These are phyloP conservation scores for Conus ventricosus DNA, from an alignment of 1,140 invertebrate genomes.

Conservation along the genomic window DNA sequence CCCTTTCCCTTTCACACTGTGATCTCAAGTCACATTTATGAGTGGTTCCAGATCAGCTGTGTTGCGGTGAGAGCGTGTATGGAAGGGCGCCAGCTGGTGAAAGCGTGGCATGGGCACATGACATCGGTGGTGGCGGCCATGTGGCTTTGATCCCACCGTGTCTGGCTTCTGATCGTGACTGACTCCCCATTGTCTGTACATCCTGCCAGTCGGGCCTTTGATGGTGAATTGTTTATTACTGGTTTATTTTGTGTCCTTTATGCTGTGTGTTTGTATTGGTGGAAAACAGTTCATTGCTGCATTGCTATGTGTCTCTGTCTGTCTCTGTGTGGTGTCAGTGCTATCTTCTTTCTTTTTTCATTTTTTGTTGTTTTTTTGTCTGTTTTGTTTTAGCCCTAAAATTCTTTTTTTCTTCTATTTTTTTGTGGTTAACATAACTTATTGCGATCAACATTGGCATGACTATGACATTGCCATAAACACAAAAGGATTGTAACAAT, in stretches of 20 bases:
- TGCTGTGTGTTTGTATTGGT: background rate
- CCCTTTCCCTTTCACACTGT: too few species aligned
- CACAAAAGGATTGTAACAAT: too few species aligned
- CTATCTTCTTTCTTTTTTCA: too few species aligned
- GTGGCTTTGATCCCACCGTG: constrained; percentile 83
- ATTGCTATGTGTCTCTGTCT: background rate
- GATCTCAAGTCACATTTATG: too few species aligned
- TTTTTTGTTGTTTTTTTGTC: too few species aligned
- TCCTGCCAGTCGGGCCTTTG: constrained; percentile 79
- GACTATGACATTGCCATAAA: too few species aligned
- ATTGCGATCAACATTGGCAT: background rate
- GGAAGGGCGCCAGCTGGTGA: constrained; percentile 75
- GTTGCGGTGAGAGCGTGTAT: constrained; percentile 52
- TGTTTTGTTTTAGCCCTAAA: too few species aligned
- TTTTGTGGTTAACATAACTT: background rate
- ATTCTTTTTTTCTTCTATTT: too few species aligned
- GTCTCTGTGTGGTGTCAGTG: too few species aligned
- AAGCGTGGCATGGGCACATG: constrained; percentile 82
- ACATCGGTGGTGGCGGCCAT: constrained; percentile 80
- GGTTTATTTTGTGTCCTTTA: background rate
- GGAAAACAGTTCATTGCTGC: background rate
- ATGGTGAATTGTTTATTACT: constrained; percentile 65
- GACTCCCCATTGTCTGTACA: constrained; percentile 80
- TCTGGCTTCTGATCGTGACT: constrained; percentile 82
- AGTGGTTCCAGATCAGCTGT: constrained; percentile 56